Evolutionary conservation across 1,140 invertebrate species (phyloP), one percentile per base, ranked within the genome.

Genomic region (Drosophila dunni): DNA sequence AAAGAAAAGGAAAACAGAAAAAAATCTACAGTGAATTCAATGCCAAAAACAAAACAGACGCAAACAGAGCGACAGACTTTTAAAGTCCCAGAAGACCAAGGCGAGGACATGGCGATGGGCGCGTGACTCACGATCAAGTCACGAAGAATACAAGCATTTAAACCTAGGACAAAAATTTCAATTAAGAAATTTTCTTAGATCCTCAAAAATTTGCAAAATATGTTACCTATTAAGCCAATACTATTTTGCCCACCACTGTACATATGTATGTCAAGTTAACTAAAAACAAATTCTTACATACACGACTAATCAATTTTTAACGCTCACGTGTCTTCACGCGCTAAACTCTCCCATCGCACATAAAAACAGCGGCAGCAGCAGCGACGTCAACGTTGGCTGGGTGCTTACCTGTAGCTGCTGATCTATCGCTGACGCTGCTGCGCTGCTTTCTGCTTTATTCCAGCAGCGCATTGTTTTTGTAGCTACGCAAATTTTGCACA

Each of bases 11-110:
- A 34, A 36, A 53, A 11, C 17, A 33, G 29, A 36, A 34, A 53
- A 51, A 63, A 63, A 13, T 33, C 67, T 84, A 85, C 75, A 81
- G 78, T 81, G 66, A 72, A 81, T 86, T 85, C 79, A 86, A 79
- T 85, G 82, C 75, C 82, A 81, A 77, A 84, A 63, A 72, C 51
- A 65, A 57, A 46, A 54, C 50, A 29, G 36, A 13, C 20, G 11
- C 58, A 62, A 62, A 63, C 53, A 58, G 33, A 62, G 45, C 75
- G 36, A 40, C 46, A 48, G 54, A 57, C 58, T 20, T 29, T 73
- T 62, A 51, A 46, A 20, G 29, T 36, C 20, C 13, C 36, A 45
- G 40, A 65, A 36, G 13, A 65, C 53, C 17, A 46, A 56, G 44
- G 42, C 53, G 24, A 46, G 48, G n/a, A 34, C 15, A 5, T 72